Conservation (phyloP, 2,888 invertebrate genomes). For the Limnephilus rhombicus region DNA sequence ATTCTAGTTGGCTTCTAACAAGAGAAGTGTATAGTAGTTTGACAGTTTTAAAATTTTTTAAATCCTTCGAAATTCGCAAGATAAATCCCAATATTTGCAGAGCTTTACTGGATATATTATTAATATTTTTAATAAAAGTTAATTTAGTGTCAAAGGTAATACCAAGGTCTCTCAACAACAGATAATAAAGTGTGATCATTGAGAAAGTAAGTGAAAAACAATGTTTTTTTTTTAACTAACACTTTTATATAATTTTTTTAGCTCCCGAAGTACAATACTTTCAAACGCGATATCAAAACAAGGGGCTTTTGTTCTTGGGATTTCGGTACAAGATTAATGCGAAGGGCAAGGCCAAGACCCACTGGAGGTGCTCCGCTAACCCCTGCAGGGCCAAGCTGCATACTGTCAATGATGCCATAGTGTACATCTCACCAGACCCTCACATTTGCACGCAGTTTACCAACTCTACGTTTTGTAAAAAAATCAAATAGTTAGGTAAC, state of each 20-base stretch:
- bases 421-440: not conserved
- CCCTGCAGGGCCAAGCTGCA: slow-evolving; percentile 17
- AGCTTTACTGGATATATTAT: no score
- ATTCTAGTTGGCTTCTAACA: no score
- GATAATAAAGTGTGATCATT: no score
- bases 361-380: slow-evolving; percentile 20
- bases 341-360: not conserved
- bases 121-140: no score
- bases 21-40: no score
- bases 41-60: no score
- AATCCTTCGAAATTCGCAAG: no score
- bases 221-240: no score
- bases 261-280: not conserved
- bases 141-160: no score
- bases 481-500: not conserved
- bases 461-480: not conserved
- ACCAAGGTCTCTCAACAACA: no score
- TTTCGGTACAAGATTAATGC: not conserved
- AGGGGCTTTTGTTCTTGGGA: not conserved
- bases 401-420: slow-evolving; percentile 11
- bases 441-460: not conserved
- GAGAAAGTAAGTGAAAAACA: no score
- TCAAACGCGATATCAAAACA: not conserved
- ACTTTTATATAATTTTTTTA: not conserved
- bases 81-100: no score